Evolutionary conservation across 1,140 invertebrate genomes (phyloP), one percentile per base, ranked within the genome.

Genomic region (Drosophila funebris): DNA sequence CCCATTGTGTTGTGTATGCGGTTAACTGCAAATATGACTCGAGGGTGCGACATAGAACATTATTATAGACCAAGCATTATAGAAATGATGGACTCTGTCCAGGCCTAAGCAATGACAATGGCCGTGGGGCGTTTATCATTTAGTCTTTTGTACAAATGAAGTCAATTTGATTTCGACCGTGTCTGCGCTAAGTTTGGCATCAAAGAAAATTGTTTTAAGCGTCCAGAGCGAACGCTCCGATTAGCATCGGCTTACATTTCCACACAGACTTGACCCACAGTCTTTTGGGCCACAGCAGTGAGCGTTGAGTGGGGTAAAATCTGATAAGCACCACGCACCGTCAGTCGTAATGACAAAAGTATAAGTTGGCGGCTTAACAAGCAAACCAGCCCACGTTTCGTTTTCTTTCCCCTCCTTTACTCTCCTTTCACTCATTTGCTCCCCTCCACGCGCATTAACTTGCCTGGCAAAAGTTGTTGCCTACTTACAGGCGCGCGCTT

Each of bases 171-270:
- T 88, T 88, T 71, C 44, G 53, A 41, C 57, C 63, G 71, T 64
- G 69, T 64, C 44, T 58, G 31, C 24, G 46, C 29, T 39, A 13
- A 31, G n/a, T 39, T 14, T 31, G 29, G 62, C 73, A 85, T 88
- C 83, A 88, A 88, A 88, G 84, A 71, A 88, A 88, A 88, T 88
- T 88, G 83, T 88, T 88, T 88, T 88, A 88, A 88, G 83, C 83
- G 64, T 73, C 39, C 76, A 53, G 29, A 71, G 50, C 61, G 50
- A 39, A 46, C 24, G 36, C 46, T 70, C 37, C 83, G 83, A 88
- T 87, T 87, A 87, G 74, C 81, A 85, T 87, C 78, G 72, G 71
- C 64, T 76, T 72, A 67, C 52, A 33, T 33, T 33, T 33, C 8
- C 18, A 0, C 18, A 44, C 4, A 29, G n/a, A 62, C 33, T 9